Evolutionary conservation across 2,888 invertebrate species (phyloP), one percentile per base, ranked within the genome.

Genomic region (Idaea straminata): DNA sequence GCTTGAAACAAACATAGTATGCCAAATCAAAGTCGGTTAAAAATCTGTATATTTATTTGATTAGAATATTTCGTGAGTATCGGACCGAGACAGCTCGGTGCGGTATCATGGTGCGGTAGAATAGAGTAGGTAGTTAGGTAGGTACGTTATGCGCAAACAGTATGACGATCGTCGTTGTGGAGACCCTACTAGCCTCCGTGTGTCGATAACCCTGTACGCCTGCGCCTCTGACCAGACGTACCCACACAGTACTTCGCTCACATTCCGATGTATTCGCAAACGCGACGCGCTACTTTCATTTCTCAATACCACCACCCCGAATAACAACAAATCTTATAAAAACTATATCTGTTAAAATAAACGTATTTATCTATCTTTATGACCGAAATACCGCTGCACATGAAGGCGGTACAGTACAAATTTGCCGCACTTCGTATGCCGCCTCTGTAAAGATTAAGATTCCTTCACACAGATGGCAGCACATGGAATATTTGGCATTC

Each of bases 401-500:
- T 62, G 64, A 64, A 66, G 67, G 63, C 61, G 58, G 59, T 65
- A 69, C 66, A 63, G 70, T 73, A 71, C 66, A 68, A 76, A 76
- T 74, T 76, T 67, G 71, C 72, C 63, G 66, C 72, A 74, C 78
- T 89, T 84, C 84, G 87, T 88, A 82, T 80, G 83, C 86, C 88
- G 91, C 91, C 89, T 83, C 82, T 82, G 71, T 66, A 63, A 61
- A 57, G 68, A 77, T 90, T 86, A 75, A 83, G 80, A 93, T 92
- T 91, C 93, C 93, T 84, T 82, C 85, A 87, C 85, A 88, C 82
- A 94, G 94, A 92, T 94, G 94, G 93, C 94, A 92, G 92, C 92
- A 93, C 93, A 93, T 93, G 93, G 91, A 94, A 94, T 95, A 94
- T 94, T 94, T 95, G 92, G 93, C 94, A 95, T 95, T 94, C 95